Conservation (phyloP, 2,797 vertebrate genomes). For the Margarornis squamiger region DNA sequence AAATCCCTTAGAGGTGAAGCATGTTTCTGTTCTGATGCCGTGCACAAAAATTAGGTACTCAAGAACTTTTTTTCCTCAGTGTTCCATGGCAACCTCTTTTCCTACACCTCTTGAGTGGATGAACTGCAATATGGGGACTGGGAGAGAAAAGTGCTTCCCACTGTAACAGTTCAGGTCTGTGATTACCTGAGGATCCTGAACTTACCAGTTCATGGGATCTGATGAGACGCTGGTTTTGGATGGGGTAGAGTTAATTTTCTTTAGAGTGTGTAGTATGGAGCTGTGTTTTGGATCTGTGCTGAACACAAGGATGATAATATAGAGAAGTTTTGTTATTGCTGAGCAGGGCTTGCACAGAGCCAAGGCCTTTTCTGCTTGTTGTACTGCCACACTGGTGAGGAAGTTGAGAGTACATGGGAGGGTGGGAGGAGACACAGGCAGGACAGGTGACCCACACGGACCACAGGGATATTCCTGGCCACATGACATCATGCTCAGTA, state of each 20-base stretch:
- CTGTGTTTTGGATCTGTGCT: background rate
- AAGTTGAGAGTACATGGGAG: fast-evolving
- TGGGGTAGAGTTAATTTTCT: background rate
- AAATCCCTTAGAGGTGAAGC: background rate
- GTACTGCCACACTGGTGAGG: fast-evolving
- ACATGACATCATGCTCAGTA: background rate
- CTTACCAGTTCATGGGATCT: background rate
- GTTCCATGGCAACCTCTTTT: background rate
- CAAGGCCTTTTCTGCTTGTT: background rate
- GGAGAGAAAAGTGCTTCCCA: background rate
- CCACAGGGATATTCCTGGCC: background rate
- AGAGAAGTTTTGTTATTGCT: background rate
- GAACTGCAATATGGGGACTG: background rate
- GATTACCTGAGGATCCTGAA: background rate
- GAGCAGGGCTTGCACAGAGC: background rate
- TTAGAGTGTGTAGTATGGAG: background rate
- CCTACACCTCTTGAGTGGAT: background rate
- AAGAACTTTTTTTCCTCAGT: background rate
- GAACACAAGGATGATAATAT: background rate
- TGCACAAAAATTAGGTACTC: background rate
- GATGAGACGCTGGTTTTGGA: background rate
- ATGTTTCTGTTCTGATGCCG: background rate
- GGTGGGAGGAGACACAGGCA: background rate
- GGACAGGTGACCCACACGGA: background rate
- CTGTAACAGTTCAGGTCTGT: background rate